These are phyloP conservation scores for Empidonax traillii DNA, from an alignment of 2,113 vertebrate species.

Conservation along the genomic window DNA sequence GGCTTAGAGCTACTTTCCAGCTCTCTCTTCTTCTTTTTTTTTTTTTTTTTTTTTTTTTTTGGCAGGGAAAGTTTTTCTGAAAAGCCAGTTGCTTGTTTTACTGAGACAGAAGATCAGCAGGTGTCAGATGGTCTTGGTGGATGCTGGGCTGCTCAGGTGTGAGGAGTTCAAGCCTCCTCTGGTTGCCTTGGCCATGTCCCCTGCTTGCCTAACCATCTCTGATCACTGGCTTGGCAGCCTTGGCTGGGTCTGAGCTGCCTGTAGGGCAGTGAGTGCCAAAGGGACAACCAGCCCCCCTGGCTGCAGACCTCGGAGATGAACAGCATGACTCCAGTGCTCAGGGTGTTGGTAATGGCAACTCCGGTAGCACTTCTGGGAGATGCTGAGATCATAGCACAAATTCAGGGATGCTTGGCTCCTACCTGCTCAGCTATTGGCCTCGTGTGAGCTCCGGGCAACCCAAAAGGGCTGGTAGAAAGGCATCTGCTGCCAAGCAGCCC, in stretches of 20 bases:
- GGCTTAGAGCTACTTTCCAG: too few species aligned
- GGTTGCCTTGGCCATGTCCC: background rate
- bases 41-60: background rate
- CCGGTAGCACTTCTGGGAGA: background rate
- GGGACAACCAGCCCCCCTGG: background rate
- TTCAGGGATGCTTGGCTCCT: background rate
- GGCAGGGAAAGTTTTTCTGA: background rate
- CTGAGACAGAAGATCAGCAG: background rate
- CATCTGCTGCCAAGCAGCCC: background rate
- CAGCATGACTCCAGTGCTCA: too few species aligned
- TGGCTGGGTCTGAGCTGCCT: background rate
- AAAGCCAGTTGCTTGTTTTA: background rate
- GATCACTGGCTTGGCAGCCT: background rate
- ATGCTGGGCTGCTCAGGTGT: background rate
- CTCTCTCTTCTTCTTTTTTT: too few species aligned
- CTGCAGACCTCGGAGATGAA: background rate
- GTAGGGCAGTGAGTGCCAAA: background rate
- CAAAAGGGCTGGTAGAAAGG: background rate
- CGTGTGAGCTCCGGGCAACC: background rate
- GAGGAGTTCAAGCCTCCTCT: background rate
- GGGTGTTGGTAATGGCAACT: background rate
- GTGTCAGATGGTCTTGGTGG: background rate
- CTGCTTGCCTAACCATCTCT: background rate
- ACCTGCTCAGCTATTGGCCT: rapidly evolving
- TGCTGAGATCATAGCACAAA: background rate